phyloP scores from a whole-genome alignment of 2,113 vertebrate species.

The Phoenicopterus ruber region DNA sequence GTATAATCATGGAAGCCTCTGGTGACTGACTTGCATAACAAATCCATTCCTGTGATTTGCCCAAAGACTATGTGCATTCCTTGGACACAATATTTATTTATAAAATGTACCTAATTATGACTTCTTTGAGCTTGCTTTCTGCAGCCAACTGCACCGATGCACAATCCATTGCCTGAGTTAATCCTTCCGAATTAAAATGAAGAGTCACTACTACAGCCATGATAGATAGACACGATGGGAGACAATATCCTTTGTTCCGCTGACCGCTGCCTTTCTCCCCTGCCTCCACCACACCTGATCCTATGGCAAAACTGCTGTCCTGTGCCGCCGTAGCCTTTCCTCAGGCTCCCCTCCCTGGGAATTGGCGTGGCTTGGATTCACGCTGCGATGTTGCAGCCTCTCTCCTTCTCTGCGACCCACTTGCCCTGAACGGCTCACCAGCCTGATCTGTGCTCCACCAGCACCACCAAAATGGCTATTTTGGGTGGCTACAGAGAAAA shows the following conservation, averaged over 20 bases:
- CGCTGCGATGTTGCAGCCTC: not conserved
- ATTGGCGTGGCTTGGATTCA: not conserved
- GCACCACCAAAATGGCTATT: not conserved
- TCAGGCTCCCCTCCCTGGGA: not conserved
- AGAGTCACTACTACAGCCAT: not conserved
- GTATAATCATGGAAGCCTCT: not conserved
- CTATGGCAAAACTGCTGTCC: not conserved
- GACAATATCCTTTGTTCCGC: not conserved
- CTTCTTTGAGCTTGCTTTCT: not conserved
- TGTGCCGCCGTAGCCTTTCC: not conserved
- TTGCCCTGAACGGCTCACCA: rapidly evolving
- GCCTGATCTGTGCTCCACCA: not conserved
- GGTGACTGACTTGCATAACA: not conserved
- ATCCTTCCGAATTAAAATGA: not conserved
- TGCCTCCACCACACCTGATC: not conserved
- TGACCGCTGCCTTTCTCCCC: not conserved
- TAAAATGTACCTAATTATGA: not conserved
- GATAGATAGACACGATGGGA: not conserved
- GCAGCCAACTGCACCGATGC: not conserved
- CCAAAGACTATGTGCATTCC: not conserved
- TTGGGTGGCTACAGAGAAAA: not conserved
- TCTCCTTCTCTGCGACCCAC: not conserved
- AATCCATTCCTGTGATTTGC: not conserved
- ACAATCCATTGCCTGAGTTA: not conserved
- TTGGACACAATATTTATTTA: not conserved